Evolutionary conservation across 1,140 invertebrate genomes (phyloP).

Genomic region (Philotrypesis tridentata): DNA sequence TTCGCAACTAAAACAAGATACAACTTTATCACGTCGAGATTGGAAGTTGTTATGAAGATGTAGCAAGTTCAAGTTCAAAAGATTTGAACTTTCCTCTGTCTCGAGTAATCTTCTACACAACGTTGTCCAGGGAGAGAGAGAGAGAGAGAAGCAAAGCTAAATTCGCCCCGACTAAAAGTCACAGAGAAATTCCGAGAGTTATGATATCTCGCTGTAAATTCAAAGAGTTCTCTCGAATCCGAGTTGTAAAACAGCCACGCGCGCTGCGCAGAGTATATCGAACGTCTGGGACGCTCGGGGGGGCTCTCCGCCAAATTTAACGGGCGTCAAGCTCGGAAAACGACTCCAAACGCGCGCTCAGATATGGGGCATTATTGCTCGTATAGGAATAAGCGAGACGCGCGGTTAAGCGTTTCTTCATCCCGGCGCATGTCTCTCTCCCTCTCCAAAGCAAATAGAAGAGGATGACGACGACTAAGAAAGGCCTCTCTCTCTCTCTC

Average conservation of each 20-base stretch:
- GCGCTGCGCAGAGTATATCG: too few relatives aligned
- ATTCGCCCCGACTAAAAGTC: neutral
- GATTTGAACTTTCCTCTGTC: neutral
- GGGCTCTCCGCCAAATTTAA: too few relatives aligned
- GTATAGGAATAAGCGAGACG: neutral
- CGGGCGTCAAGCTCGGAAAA: neutral
- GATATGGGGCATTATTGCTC: neutral
- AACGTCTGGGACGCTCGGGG: too few relatives aligned
- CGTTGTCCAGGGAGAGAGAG: neutral
- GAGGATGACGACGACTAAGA: too few relatives aligned
- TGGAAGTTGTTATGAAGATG: neutral
- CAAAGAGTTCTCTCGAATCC: neutral
- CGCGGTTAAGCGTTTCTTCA: slow-evolving; percentile 9
- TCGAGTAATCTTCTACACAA: neutral
- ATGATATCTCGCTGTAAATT: neutral
- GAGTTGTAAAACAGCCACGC: neutral
- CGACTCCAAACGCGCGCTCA: neutral
- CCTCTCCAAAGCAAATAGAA: neutral
- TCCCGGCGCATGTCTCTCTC: neutral
- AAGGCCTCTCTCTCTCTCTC: too few relatives aligned
- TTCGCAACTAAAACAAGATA: neutral
- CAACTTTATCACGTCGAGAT: neutral
- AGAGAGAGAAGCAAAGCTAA: neutral
- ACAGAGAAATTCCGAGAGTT: neutral
- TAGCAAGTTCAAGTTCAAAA: neutral